Evolutionary conservation across 2,888 invertebrate genomes (phyloP), one percentile per base, ranked within the genome.

Genomic region (Spatulosminthurus flaviceps): DNA sequence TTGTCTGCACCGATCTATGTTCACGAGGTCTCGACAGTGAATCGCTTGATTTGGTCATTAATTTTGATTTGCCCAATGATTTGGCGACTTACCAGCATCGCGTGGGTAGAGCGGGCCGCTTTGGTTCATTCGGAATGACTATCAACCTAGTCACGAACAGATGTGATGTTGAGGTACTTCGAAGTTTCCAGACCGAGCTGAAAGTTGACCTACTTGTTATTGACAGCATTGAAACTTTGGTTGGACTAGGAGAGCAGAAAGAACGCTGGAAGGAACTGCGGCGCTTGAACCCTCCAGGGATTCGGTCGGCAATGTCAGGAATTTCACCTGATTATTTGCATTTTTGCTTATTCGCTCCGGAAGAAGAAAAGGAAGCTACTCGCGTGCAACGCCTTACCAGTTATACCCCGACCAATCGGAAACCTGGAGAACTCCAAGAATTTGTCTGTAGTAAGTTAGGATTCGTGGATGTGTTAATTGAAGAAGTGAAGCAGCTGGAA

Each of bases 1-100:
- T 78, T 28, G 71, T 78, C n/a, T 60, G 72, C 66, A 72, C 60
- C 24, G 81, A 95, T 89, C 89, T 96, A 84, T 93, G 95, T 83
- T 93, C 98, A 0, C 90, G 99, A 83, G 99, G 99, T 16, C 94
- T 99, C 82, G 98, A 99, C 90, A 95, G 94, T 0, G 93, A 94
- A 83, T 94, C 95, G 88, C 93, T 98, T 13, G 95, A 98, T 89
- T 88, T 99, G 80, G 94, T 99, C 0, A 91, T 99, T 11, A 98
- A 98, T 88, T 91, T 97, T 86, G 98, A 98, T 87, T 89, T 94
- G 41, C 96, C 98, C 0, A 86, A 87, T 82, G 93, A 94, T 86
- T 90, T 92, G 84, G 92, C 93, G 82, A 95, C 94, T 22, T 97
- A 97, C 89, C 90, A 97, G 82, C 98, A 99, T 89, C 90, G 98